Evolutionary conservation across 1,140 invertebrate species (phyloP).

Genomic region (Ceratina australensis): DNA sequence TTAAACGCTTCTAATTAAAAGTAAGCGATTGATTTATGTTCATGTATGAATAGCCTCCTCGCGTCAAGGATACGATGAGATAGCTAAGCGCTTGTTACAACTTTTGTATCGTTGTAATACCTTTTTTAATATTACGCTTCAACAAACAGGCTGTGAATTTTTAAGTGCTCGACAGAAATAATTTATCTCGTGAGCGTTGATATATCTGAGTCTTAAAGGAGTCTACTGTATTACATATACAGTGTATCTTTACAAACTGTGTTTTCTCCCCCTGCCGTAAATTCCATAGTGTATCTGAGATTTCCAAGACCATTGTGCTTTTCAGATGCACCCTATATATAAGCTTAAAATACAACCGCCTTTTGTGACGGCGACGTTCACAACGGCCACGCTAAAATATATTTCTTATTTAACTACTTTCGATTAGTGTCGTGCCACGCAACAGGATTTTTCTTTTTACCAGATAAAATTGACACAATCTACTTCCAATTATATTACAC

Average conservation of each 20-base stretch:
- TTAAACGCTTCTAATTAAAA: not conserved
- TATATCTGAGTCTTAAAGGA: too few relatives aligned
- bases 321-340: not conserved
- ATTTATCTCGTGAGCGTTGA: too few relatives aligned
- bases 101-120: too few relatives aligned
- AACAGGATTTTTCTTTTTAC: conserved; percentile 43
- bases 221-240: too few relatives aligned
- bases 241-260: too few relatives aligned
- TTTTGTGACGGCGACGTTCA: not conserved
- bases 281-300: not conserved
- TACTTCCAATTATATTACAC: too few relatives aligned
- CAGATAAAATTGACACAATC: too few relatives aligned
- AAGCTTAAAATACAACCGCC: not conserved
- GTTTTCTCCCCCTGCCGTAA: too few relatives aligned
- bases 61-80: not conserved
- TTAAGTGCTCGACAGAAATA: too few relatives aligned
- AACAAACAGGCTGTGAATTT: too few relatives aligned
- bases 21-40: not conserved
- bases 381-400: not conserved
- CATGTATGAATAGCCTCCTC: not conserved
- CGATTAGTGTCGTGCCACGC: conserved; percentile 28
- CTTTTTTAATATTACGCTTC: too few relatives aligned
- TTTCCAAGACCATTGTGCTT: not conserved
- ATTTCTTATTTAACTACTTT: conserved; percentile 19
- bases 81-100: too few relatives aligned